A percentile compares a stretch with the other conserved stretches of the same genome.
Evolutionary conservation across 2,797 vertebrate genomes (phyloP).

Genomic region (Oreonectes daqikongensis): DNA sequence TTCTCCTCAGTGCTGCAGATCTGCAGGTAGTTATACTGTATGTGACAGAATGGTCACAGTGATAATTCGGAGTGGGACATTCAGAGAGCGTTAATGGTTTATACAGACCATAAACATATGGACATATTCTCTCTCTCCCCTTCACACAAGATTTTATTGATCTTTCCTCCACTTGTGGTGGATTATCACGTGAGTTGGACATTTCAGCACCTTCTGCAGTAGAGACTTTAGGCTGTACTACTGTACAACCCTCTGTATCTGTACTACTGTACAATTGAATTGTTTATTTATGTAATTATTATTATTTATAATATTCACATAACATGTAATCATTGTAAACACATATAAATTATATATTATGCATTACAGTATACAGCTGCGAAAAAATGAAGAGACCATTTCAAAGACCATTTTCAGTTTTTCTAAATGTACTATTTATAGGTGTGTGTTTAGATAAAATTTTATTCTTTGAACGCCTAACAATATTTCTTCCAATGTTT

Average conservation of each 20-base stretch:
- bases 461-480: too few species aligned
- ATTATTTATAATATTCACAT: too few species aligned
- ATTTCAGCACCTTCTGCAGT: conserved; percentile 21
- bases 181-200: conserved; percentile 24
- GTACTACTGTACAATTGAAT: background rate
- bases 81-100: conserved; percentile 79
- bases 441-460: too few species aligned
- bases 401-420: too few species aligned
- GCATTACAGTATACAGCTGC: too few species aligned
- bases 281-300: too few species aligned
- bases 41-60: conserved; percentile 35
- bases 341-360: too few species aligned
- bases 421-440: too few species aligned
- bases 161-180: conserved; percentile 31
- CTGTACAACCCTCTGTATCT: background rate
- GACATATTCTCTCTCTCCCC: conserved; percentile 53
- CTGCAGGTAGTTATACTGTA: background rate
- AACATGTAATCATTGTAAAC: too few species aligned
- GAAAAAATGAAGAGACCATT: too few species aligned
- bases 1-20: background rate
- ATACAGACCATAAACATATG: conserved; percentile 82
- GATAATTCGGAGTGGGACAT: conserved; percentile 69
- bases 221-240: background rate
- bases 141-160: conserved; percentile 11
- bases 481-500: too few species aligned